Evolutionary conservation across 2,888 invertebrate species (phyloP), one percentile per base, ranked within the genome.

Genomic region (Hanleya hanleyi): DNA sequence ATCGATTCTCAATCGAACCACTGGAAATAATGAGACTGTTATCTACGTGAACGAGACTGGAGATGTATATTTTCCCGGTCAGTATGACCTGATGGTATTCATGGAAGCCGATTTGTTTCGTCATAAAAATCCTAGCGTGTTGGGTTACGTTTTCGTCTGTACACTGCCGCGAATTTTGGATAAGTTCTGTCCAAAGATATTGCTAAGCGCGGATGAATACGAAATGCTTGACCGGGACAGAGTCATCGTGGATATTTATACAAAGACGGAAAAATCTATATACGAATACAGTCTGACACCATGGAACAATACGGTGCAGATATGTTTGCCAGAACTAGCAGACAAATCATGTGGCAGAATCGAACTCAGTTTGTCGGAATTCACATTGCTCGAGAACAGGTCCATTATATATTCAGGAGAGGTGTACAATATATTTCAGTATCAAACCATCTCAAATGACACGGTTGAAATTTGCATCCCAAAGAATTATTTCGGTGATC

Each of bases 111-210:
- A 75, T 35, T 74, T 81, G 22, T 81, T 82, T 0, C 74, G 77
- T 26, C 72, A 81, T 12, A 78, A 76, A 1, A 77, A 80, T 18
- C 71, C 81, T 0, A 72, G 71, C 0, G 69, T 69, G 33, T 49
- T 68, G 9, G 77, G 79, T 29, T 84, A 81, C 67, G 86, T 82
- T 0, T 81, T 85, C 65, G 83, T 85, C 3, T 87, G 87, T 69
- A 77, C 80, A 33, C 35, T 64, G 64, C 87, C 87, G 0, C 65
- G 81, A 29, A 82, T 87, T 26, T 69, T 37, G 9, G 68, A 84
- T 18, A 76, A 51, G 12, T 67, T 80, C 18, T 87, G 87, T 67
- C 77, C 74, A 0, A 69, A 80, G 32, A 82, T 87, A 12, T 65
- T 70, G 7, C 66, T 87, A 1, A 64, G 57, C 4, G 62, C 65